Conservation (phyloP, 2,888 invertebrate genomes). For the Sylvicola cinctus region DNA sequence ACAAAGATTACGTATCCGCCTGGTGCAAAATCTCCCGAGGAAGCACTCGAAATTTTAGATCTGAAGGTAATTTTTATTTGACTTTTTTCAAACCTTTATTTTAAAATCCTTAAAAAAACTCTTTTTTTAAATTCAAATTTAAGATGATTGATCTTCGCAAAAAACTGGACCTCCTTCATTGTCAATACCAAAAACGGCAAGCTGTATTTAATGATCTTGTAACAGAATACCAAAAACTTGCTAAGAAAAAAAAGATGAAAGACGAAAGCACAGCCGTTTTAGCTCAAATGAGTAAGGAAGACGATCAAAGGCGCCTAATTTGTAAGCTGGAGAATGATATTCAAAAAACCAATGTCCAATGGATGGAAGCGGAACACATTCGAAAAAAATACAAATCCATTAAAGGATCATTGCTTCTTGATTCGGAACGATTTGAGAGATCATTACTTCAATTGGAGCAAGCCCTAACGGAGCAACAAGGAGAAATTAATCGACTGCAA, state of each 20-base stretch:
- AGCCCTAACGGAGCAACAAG: slow-evolving; percentile 41
- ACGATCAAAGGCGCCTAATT: slow-evolving; percentile 43
- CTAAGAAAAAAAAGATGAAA: slow-evolving; percentile 33
- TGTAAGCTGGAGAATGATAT: slow-evolving; percentile 61
- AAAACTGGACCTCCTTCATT: slow-evolving; percentile 48
- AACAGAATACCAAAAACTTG: slow-evolving; percentile 37
- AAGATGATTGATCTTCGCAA: slow-evolving; percentile 37
- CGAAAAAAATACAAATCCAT: slow-evolving; percentile 57
- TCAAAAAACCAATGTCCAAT: slow-evolving; percentile 59
- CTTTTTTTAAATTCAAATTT: no score
- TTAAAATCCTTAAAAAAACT: no score
- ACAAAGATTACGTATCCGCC: slow-evolving; percentile 23
- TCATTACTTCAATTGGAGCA: slow-evolving; percentile 48
- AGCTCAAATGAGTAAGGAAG: slow-evolving; percentile 27
- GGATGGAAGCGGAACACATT: slow-evolving; percentile 61
- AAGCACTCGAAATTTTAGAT: slow-evolving; percentile 36
- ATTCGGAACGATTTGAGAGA: slow-evolving; percentile 52
- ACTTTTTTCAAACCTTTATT: neutral
- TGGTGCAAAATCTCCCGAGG: slow-evolving; percentile 27
- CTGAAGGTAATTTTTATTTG: slow-evolving; percentile 34
- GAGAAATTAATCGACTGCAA: slow-evolving; percentile 55
- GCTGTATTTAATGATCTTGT: slow-evolving; percentile 33
- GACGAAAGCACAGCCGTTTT: slow-evolving; percentile 10
- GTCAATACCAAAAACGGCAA: slow-evolving; percentile 43
- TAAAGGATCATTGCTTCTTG: slow-evolving; percentile 42